Conservation (phyloP, 2,797 vertebrate species). For the Salmo trutta region DNA sequence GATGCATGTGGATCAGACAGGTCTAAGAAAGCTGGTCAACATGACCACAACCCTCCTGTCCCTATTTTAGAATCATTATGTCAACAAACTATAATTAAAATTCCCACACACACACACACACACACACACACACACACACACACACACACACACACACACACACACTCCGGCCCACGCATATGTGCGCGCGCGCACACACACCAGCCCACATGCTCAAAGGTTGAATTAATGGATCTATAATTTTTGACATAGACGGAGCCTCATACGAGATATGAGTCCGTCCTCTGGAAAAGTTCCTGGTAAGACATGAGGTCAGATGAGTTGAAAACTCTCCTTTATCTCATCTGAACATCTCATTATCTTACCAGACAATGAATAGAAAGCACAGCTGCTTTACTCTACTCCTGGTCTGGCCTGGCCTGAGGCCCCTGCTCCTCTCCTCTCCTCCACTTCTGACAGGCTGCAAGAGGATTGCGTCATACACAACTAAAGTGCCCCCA, state of each 20-base stretch:
- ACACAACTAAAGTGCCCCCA: conserved; percentile 68
- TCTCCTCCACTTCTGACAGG: conserved; percentile 37
- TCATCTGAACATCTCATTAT: neutral
- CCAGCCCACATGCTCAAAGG: no score
- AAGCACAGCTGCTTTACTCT: neutral
- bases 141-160: no score
- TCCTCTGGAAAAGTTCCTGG: neutral
- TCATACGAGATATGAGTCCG: neutral
- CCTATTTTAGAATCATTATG: neutral
- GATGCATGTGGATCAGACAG: neutral
- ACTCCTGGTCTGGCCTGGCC: neutral
- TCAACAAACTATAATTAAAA: neutral
- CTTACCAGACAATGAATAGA: conserved; percentile 1
- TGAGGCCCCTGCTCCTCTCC: neutral
- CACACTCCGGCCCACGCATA: no score
- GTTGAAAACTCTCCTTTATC: neutral
- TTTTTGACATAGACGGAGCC: neutral
- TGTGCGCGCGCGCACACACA: no score
- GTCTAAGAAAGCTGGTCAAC: neutral
- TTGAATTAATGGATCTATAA: no score
- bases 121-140: no score
- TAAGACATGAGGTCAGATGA: neutral
- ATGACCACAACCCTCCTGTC: neutral
- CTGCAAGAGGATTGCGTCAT: conserved; percentile 56
- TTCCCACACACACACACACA: no score